Conservation (phyloP, 92 coral and sea anemone genomes). For the Plumapathes pennacea region DNA sequence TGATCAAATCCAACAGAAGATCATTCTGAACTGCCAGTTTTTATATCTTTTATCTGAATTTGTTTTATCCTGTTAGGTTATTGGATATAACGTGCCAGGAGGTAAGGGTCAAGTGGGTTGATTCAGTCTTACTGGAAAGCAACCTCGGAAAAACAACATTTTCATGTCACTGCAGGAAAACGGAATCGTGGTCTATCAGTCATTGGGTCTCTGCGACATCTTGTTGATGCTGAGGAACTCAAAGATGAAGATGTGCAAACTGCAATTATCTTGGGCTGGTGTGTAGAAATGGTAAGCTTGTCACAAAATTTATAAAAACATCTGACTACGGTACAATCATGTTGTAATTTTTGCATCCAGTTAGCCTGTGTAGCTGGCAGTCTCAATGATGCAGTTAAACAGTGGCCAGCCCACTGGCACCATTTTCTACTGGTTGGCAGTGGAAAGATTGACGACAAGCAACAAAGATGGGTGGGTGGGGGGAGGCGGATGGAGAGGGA, state of each 20-base stretch:
- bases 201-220: slow-evolving; percentile 70
- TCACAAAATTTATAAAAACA: too few relatives aligned
- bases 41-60: too few relatives aligned
- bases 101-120: slow-evolving; percentile 39
- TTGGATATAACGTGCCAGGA: slow-evolving; percentile 89
- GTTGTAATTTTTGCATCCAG: too few relatives aligned
- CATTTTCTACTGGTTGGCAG: too few relatives aligned
- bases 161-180: slow-evolving; percentile 44
- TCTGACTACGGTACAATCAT: not conserved
- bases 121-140: not conserved
- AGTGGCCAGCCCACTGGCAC: too few relatives aligned
- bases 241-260: slow-evolving; percentile 64
- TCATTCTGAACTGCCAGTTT: too few relatives aligned
- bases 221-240: slow-evolving; percentile 40
- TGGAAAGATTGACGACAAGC: too few relatives aligned
- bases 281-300: slow-evolving; percentile 82
- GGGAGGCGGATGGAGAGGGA: not conserved
- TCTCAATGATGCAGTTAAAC: too few relatives aligned
- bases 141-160: not conserved
- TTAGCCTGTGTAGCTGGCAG: too few relatives aligned
- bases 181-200: slow-evolving; percentile 90
- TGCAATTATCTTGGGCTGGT: slow-evolving; percentile 81
- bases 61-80: slow-evolving; percentile 34
- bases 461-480: not conserved
- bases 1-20: too few relatives aligned